These are phyloP conservation scores for Arvicanthis niloticus DNA, from an alignment of 2,113 vertebrate species.

Conservation along the genomic window DNA sequence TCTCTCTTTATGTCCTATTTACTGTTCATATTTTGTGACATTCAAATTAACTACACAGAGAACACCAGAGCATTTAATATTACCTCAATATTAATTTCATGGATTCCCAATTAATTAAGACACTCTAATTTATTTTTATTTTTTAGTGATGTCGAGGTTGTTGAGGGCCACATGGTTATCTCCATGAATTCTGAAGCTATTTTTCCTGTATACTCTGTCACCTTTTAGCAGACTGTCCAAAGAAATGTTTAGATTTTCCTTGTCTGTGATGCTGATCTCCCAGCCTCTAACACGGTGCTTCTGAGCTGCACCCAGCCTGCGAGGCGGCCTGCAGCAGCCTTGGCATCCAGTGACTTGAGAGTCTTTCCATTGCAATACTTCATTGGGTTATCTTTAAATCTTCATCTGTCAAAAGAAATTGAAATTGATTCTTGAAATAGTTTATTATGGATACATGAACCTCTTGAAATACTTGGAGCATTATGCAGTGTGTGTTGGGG, in stretches of 20 bases:
- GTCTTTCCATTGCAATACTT: neutral
- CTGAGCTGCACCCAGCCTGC: neutral
- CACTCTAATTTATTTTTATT: neutral
- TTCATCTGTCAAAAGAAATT: slow-evolving; percentile 32
- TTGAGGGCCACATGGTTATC: neutral
- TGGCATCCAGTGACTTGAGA: neutral
- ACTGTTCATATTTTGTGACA: neutral
- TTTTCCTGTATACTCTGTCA: slow-evolving; percentile 11
- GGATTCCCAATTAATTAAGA: neutral
- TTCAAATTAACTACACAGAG: slow-evolving; percentile 37
- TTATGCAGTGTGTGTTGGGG: neutral
- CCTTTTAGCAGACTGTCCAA: neutral
- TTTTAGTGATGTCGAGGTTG: neutral
- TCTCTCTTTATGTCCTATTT: slow-evolving; percentile 24
- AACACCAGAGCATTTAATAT: neutral
- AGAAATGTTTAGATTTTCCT: neutral
- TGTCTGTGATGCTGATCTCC: neutral
- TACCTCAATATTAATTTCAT: neutral
- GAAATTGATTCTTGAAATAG: slow-evolving; percentile 14
- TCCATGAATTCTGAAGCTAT: neutral
- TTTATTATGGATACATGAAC: neutral
- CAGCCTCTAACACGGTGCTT: neutral
- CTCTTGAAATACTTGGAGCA: neutral
- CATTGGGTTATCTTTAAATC: neutral
- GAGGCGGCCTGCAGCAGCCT: neutral